These are phyloP conservation scores for Ptychadena robeensis DNA, from an alignment of 2,797 vertebrate species.

Conservation along the genomic window DNA sequence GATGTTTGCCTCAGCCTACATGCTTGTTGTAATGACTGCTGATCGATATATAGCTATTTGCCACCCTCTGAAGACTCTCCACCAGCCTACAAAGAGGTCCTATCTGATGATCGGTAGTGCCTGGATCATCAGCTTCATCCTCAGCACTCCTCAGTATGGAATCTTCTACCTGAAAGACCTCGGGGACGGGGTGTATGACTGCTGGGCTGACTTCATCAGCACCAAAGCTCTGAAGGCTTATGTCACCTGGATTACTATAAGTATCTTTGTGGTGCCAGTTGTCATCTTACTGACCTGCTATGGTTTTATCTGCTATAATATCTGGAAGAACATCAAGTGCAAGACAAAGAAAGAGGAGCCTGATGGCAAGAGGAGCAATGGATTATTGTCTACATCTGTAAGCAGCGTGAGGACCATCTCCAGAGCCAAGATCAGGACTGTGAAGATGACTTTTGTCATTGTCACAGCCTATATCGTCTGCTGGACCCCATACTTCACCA, in stretches of 20 bases:
- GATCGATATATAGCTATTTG: conserved; percentile 98
- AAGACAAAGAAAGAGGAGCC: conserved; percentile 76
- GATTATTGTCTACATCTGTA: conserved; percentile 82
- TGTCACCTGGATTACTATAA: conserved; percentile 92
- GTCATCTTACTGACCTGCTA: conserved; percentile 86
- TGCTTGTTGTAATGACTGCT: conserved; percentile 97
- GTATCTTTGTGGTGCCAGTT: conserved; percentile 90
- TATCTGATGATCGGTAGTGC: conserved; percentile 88
- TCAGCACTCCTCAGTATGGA: conserved; percentile 92
- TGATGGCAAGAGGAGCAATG: conserved; percentile 65
- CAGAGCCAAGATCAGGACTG: conserved; percentile 92
- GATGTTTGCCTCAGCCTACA: conserved; percentile 96
- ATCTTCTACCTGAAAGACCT: conserved; percentile 94
- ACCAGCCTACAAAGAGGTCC: conserved; percentile 88
- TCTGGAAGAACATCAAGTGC: conserved; percentile 87
- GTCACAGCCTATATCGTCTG: conserved; percentile 90
- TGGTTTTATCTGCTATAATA: conserved; percentile 91
- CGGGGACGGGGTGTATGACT: conserved; percentile 86
- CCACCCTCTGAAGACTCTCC: conserved; percentile 93
- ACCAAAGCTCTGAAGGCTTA: conserved; percentile 89
- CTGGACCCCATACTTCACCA: conserved; percentile 93
- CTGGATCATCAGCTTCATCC: conserved; percentile 88
- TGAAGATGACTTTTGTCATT: conserved; percentile 98
- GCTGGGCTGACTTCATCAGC: conserved; percentile 91
- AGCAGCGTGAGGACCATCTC: conserved; percentile 89